Conservation (phyloP, 2,113 vertebrate genomes). For the Anhinga anhinga region DNA sequence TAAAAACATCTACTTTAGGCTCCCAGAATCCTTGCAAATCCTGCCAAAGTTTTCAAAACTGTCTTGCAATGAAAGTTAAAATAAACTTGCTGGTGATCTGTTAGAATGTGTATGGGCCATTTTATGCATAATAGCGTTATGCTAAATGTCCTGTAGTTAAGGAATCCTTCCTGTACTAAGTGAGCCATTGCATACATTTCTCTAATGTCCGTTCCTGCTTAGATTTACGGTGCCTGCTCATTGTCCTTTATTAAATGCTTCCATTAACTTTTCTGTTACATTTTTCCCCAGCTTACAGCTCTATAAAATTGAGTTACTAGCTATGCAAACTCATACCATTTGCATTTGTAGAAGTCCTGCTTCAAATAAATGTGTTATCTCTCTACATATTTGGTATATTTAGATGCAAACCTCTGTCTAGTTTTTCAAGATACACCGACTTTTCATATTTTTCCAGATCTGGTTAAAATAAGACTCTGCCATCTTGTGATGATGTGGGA, state of each 20-base stretch:
- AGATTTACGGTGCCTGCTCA: slow-evolving; percentile 14
- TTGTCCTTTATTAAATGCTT: slow-evolving; percentile 24
- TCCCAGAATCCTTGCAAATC: neutral
- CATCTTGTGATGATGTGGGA: neutral
- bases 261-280: slow-evolving; percentile 31
- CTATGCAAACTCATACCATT: neutral
- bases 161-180: neutral
- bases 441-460: neutral
- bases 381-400: neutral
- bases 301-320: slow-evolving; percentile 15
- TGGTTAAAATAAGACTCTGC: neutral
- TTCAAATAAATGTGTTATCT: neutral
- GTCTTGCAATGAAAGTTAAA: neutral
- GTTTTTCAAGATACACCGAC: neutral
- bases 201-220: neutral
- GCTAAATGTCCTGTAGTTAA: neutral
- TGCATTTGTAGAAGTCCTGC: neutral
- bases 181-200: neutral
- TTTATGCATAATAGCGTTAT: neutral
- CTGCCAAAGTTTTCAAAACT: neutral
- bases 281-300: neutral
- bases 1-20: neutral
- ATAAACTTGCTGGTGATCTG: neutral
- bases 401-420: neutral
- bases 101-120: neutral